Conservation (phyloP, 2,113 vertebrate genomes). For the Ammospiza caudacuta region DNA sequence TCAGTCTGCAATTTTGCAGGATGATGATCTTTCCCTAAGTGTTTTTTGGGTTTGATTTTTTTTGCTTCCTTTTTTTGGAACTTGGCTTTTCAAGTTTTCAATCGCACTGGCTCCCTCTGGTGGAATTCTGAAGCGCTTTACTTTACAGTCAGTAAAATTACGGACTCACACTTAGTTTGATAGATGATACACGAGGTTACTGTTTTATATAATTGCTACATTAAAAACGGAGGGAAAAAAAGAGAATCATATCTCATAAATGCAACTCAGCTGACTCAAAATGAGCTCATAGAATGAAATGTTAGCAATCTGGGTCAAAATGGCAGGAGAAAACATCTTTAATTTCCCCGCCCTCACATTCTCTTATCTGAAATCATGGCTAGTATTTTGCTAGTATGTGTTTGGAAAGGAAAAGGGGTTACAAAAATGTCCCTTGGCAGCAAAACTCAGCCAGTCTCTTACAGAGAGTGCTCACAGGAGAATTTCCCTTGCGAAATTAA, state of each 20-base stretch:
- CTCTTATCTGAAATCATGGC: neutral
- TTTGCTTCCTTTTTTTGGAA: neutral
- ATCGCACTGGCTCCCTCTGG: constrained; percentile 51
- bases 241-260: neutral
- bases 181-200: neutral
- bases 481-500: neutral
- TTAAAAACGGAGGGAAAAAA: neutral
- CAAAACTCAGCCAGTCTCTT: neutral
- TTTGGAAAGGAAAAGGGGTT: neutral
- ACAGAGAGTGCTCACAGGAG: neutral
- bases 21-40: neutral
- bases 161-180: neutral
- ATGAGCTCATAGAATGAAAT: neutral
- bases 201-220: neutral
- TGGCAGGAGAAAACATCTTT: neutral
- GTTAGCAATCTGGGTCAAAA: neutral
- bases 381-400: neutral
- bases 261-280: neutral
- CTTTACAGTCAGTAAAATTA: neutral
- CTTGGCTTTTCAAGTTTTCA: neutral
- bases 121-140: neutral
- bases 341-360: neutral
- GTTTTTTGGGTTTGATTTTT: neutral
- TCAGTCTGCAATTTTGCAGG: neutral
- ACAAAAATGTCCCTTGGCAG: neutral